A percentile compares a stretch with the other conserved stretches of the same genome.
Evolutionary conservation across 2,797 vertebrate species (phyloP).

Genomic region (Myiothlypis coronata): DNA sequence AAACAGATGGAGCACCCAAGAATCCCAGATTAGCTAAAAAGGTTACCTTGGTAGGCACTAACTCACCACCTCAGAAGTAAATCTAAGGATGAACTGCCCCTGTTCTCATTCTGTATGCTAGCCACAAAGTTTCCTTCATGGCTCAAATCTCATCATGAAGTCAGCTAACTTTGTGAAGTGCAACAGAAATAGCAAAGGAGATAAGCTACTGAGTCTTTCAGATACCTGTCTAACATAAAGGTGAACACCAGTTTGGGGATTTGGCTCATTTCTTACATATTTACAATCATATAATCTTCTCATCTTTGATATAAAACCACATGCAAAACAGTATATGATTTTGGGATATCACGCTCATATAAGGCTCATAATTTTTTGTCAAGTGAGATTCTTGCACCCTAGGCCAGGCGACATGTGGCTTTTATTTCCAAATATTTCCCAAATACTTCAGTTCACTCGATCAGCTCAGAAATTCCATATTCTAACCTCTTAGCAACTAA

Average conservation of each 20-base stretch:
- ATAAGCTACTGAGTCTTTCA: neutral
- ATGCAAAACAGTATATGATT: neutral
- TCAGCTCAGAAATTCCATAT: neutral
- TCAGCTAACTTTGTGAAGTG: neutral
- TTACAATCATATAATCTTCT: neutral
- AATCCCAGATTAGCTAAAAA: neutral
- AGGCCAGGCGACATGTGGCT: neutral
- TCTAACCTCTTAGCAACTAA: neutral
- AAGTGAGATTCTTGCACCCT: neutral
- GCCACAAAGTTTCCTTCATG: neutral
- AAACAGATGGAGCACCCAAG: neutral
- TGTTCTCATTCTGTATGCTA: neutral
- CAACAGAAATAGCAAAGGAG: neutral
- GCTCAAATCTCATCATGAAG: neutral
- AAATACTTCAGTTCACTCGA: neutral
- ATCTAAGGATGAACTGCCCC: neutral
- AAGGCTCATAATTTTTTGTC: neutral
- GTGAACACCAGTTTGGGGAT: neutral
- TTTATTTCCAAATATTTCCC: neutral
- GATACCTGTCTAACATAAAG: neutral
- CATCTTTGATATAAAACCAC: neutral
- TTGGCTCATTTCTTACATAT: neutral
- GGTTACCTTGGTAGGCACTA: neutral
- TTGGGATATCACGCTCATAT: neutral
- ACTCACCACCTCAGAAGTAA: neutral